phyloP scores from a whole-genome alignment of 2,888 invertebrate species.

The Amphipoea oculea region DNA sequence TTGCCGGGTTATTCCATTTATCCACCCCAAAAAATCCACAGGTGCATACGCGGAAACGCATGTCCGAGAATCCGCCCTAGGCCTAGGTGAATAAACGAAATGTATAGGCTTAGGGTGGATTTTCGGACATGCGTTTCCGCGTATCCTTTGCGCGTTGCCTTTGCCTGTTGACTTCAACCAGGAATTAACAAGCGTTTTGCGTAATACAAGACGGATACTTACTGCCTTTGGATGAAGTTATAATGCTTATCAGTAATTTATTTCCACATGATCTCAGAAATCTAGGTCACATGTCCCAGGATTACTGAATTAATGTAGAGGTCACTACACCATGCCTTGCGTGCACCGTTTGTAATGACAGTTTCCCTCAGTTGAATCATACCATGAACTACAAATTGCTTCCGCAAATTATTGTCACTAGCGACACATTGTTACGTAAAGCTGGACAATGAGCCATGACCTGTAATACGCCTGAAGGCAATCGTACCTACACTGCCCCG shows the following conservation, averaged over 20 bases:
- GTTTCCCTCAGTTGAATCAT: conserved; percentile 40
- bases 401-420: conserved; percentile 47
- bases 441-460: background rate
- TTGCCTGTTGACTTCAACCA: background rate
- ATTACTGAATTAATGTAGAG: conserved; percentile 24
- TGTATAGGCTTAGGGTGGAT: too few species aligned
- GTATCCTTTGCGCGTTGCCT: too few species aligned
- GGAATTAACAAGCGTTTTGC: background rate
- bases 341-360: conserved; percentile 34
- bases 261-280: conserved; percentile 1
- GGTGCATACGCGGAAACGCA: too few species aligned
- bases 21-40: too few species aligned
- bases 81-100: too few species aligned
- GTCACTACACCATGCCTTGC: conserved; percentile 31
- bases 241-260: background rate
- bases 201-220: background rate
- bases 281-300: conserved; percentile 10
- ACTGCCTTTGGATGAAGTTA: background rate
- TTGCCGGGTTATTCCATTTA: too few species aligned
- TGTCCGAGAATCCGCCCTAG: too few species aligned
- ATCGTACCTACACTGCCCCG: background rate
- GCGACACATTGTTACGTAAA: background rate
- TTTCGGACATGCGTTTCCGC: too few species aligned
- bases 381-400: conserved; percentile 16
- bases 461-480: background rate